phyloP scores from a whole-genome alignment of 2,113 vertebrate species.

The Bombycilla garrulus region DNA sequence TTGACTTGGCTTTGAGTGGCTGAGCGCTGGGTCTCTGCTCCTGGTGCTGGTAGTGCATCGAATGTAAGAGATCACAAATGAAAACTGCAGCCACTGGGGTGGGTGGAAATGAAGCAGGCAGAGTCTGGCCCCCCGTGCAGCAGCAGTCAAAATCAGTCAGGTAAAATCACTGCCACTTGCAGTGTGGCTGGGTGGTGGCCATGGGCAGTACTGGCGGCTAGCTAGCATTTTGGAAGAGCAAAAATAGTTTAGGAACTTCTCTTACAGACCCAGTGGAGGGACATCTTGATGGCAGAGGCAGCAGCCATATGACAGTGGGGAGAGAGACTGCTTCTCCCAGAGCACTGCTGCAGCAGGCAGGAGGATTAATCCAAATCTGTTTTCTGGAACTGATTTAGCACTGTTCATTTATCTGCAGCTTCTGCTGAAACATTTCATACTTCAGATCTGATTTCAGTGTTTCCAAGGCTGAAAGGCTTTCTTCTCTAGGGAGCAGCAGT shows the following conservation, averaged over 20 bases:
- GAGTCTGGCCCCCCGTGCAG: background rate
- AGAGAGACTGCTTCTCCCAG: background rate
- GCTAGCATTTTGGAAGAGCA: background rate
- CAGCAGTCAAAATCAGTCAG: background rate
- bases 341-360: background rate
- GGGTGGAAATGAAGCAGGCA: background rate
- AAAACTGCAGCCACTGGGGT: background rate
- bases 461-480: slow-evolving; percentile 36
- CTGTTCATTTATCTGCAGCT: slow-evolving; percentile 38
- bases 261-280: background rate
- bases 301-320: background rate
- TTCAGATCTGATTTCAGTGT: slow-evolving; percentile 49
- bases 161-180: background rate
- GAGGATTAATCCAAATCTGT: slow-evolving; percentile 33
- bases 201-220: background rate
- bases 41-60: background rate
- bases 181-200: background rate
- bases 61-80: background rate
- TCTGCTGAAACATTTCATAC: slow-evolving; percentile 39
- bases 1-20: background rate
- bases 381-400: slow-evolving; percentile 53
- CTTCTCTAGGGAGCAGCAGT: slow-evolving; percentile 29
- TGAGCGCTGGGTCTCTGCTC: background rate
- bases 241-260: background rate
- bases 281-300: background rate